A percentile compares a stretch with the other conserved stretches of the same genome.
phyloP scores from a whole-genome alignment of 2,888 invertebrate species.

The Camptogramma bilineatum region DNA sequence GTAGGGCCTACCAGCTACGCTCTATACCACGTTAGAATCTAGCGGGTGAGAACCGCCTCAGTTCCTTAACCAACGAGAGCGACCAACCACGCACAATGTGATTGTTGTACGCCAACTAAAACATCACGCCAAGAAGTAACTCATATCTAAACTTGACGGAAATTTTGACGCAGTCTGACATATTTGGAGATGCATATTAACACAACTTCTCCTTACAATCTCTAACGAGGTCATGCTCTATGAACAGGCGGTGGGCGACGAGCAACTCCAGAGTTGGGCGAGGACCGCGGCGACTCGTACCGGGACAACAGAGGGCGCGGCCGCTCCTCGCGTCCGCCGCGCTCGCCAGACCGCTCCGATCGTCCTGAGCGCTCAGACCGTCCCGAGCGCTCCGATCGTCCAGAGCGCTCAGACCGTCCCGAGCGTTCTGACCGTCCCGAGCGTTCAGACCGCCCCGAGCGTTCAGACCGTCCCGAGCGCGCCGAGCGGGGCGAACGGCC shows the following conservation, averaged over 20 bases:
- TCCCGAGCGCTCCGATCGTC: slow-evolving; percentile 13
- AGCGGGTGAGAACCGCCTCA: too few species aligned
- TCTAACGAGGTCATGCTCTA: background rate
- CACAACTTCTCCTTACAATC: background rate
- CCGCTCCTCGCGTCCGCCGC: slow-evolving; percentile 46
- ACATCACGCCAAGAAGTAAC: too few species aligned
- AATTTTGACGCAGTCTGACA: too few species aligned
- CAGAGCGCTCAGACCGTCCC: slow-evolving; percentile 46
- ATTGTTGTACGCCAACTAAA: too few species aligned
- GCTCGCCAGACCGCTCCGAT: slow-evolving; percentile 55
- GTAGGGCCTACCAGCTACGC: too few species aligned
- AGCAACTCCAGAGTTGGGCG: slow-evolving; percentile 88
- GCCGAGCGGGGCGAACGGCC: slow-evolving; percentile 46
- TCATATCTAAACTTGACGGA: too few species aligned
- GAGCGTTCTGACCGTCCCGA: slow-evolving; percentile 48
- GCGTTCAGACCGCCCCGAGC: slow-evolving; percentile 43
- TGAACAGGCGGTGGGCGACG: slow-evolving; percentile 77
- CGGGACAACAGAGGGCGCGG: slow-evolving; percentile 41
- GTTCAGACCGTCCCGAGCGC: slow-evolving; percentile 42
- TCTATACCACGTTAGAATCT: too few species aligned
- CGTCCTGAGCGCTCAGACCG: slow-evolving; percentile 50
- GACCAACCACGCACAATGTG: too few species aligned
- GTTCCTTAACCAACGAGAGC: too few species aligned
- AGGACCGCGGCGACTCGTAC: slow-evolving; percentile 80
- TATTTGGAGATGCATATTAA: too few species aligned